phyloP scores from a whole-genome alignment of 2,113 vertebrate species.

The Ceuthmochares aereus region DNA sequence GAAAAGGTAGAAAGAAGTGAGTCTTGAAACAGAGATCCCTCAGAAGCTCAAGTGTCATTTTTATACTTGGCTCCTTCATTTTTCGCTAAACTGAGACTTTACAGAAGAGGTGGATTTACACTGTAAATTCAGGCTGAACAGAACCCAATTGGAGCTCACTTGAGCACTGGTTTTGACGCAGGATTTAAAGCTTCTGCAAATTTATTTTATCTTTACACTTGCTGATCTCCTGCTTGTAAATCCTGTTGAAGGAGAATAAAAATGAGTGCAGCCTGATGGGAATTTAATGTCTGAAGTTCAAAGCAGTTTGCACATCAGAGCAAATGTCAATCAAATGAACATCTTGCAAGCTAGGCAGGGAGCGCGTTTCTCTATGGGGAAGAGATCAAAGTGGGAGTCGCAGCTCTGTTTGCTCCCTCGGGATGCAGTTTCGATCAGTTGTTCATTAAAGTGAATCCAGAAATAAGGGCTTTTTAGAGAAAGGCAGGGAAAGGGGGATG shows the following conservation, averaged over 20 bases:
- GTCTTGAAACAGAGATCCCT: not conserved
- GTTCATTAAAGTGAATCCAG: conserved; percentile 84
- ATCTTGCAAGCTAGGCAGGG: conserved; percentile 79
- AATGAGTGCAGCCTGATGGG: conserved; percentile 91
- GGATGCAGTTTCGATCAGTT: conserved; percentile 81
- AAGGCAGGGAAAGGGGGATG: not conserved
- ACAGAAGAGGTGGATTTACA: conserved; percentile 80
- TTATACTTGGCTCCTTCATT: not conserved
- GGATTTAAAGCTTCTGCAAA: conserved; percentile 92
- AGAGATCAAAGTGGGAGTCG: conserved; percentile 85
- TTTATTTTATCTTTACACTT: conserved; percentile 90
- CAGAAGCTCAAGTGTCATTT: not conserved
- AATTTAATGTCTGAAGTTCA: conserved; percentile 93
- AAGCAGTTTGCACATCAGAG: conserved; percentile 91
- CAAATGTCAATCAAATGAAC: conserved; percentile 87
- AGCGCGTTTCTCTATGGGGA: conserved; percentile 79
- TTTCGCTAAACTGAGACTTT: conserved; percentile 42
- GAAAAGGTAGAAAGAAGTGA: not conserved
- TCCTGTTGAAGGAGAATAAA: conserved; percentile 91
- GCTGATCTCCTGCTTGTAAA: conserved; percentile 89
- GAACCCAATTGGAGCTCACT: conserved; percentile 81
- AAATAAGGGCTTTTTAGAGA: conserved; percentile 52
- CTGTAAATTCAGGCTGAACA: conserved; percentile 76
- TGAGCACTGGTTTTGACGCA: conserved; percentile 82
- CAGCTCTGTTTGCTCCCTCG: conserved; percentile 81